phyloP scores from a whole-genome alignment of 2,113 vertebrate species.

The Mus pahari region DNA sequence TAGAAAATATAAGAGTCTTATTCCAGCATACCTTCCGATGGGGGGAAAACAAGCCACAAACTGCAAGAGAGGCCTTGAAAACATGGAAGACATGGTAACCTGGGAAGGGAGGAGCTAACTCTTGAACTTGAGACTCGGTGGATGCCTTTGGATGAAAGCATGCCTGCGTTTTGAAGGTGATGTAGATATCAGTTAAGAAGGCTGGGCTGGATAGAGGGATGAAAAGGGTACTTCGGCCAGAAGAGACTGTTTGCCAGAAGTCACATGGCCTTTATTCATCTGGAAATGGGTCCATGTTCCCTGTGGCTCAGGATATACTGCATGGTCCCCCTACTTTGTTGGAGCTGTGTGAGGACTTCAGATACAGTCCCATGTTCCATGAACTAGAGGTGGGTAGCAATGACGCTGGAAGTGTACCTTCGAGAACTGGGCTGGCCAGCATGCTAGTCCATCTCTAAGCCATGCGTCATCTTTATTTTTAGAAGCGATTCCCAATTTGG shows the following conservation, averaged over 20 bases:
- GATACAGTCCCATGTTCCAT: conserved; percentile 20
- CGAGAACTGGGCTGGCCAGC: background rate
- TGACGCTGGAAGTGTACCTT: conserved; percentile 11
- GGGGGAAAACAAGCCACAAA: background rate
- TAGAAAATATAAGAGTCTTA: background rate
- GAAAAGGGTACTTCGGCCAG: background rate
- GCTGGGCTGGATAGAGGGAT: background rate
- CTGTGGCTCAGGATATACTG: background rate
- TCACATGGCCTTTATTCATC: background rate
- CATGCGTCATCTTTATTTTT: conserved; percentile 59
- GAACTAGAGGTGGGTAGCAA: background rate
- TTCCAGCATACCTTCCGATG: background rate
- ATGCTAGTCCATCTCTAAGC: background rate
- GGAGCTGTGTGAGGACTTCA: background rate
- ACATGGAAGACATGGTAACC: background rate
- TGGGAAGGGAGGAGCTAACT: background rate
- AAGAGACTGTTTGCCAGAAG: background rate
- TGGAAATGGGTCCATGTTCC: background rate
- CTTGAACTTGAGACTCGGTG: background rate
- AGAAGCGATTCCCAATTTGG: conserved; percentile 12
- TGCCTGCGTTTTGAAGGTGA: background rate
- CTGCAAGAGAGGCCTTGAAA: background rate
- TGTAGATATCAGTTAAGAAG: background rate
- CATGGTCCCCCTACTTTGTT: background rate
- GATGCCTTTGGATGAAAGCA: background rate